Base-by-base conservation (phyloP, 2,797 vertebrate species). In the Oceanodroma leucorhoa region DNA sequence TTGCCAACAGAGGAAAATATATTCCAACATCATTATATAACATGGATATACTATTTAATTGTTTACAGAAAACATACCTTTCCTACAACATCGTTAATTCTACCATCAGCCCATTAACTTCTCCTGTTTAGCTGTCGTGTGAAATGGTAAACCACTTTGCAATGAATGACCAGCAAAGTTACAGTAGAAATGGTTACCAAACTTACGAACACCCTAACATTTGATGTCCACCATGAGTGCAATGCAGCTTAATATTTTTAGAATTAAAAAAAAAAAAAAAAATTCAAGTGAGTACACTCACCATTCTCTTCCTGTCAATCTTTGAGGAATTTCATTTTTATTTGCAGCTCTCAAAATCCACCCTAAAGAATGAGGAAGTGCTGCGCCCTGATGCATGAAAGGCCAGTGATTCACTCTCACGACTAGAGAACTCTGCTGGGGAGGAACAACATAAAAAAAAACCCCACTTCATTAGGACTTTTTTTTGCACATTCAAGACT, bases 371-470 rank as follows among this genome's bases (percentile, higher is more conserved):
- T 15, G 2, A 79, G 13, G 23, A 69, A n/a, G 10, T 43, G 26
- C 22, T 73, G 12, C 2, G 0, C 21, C 6, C 17, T n/a, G 32
- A 27, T 27, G 3, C 5, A 9, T 15, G 19, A 45, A 86, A 83
- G 26, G 29, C 17, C 45, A 61, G 6, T 13, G 61, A 58, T 1
- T 2, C 0, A 0, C 3, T 86, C 14, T 34, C 22, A 58, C 1
- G 2, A 20, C 29, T 41, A 15, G 8, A 20, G 36, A 86, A 11
- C 21, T 67, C 65, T 67, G 1, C 16, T 78, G 17, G 29, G 17
- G 40, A 65, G 19, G 22, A 73, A 75, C 6, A 78, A 45, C 2
- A 34, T 24, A 12, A 81, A 65, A 43, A 65, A 43, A 2, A 0
- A 0, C 20, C 7, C 15, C 36, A 36, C 36, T 58, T 29, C 20